Evolutionary conservation across 2,888 invertebrate species (phyloP).

Genomic region (Diaperis boleti): DNA sequence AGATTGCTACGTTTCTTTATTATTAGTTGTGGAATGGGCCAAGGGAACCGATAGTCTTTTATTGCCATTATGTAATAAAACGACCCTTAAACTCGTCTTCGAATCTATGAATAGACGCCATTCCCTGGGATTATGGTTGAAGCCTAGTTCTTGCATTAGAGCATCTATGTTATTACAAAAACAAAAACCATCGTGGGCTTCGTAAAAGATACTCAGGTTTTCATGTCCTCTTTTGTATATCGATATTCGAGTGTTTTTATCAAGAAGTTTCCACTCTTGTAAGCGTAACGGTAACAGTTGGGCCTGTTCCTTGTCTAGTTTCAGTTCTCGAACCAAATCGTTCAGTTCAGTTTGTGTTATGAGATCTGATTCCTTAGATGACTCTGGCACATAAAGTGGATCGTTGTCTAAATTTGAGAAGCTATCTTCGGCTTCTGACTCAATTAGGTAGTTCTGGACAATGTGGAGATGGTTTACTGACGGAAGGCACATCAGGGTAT

Average conservation of each 20-base stretch:
- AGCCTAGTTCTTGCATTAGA: neutral
- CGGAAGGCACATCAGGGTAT: neutral
- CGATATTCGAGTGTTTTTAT: neutral
- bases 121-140: neutral
- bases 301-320: neutral
- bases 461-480: neutral
- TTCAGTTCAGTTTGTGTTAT: neutral
- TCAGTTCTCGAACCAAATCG: neutral
- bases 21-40: neutral
- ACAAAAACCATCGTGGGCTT: neutral
- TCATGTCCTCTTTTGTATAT: neutral
- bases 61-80: neutral
- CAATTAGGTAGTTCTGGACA: neutral
- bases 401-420: too few species aligned
- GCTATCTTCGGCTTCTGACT: too few species aligned
- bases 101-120: neutral
- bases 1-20: neutral
- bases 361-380: neutral
- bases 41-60: neutral
- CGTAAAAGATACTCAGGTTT: neutral
- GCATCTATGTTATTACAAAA: neutral
- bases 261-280: neutral
- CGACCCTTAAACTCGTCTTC: neutral
- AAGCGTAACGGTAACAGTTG: neutral
- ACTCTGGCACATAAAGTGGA: neutral